Evolutionary conservation across 2,113 vertebrate species (phyloP).

Genomic region (Arothron firmamentum): DNA sequence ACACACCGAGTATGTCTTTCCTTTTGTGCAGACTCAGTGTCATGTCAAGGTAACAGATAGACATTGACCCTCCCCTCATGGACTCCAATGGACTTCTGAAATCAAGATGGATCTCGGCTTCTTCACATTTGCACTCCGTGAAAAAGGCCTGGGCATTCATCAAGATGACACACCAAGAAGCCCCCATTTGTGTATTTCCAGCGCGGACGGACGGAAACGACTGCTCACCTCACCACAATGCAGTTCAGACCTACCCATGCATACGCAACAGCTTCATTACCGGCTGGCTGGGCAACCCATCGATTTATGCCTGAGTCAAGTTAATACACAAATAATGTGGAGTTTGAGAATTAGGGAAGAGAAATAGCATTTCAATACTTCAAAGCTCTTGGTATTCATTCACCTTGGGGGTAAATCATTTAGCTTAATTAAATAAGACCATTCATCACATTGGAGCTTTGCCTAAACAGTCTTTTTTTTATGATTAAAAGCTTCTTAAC

Average conservation of each 20-base stretch:
- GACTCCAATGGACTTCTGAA: slow-evolving; percentile 66
- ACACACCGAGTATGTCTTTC: slow-evolving; percentile 28
- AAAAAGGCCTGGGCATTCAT: slow-evolving; percentile 66
- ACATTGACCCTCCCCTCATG: slow-evolving; percentile 72
- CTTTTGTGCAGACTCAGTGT: slow-evolving; percentile 66
- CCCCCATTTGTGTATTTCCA: slow-evolving; percentile 41
- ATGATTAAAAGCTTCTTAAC: slow-evolving; percentile 59
- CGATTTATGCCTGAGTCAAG: slow-evolving; percentile 31
- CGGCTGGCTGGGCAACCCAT: slow-evolving; percentile 35
- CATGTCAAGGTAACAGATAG: slow-evolving; percentile 87
- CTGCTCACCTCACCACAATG: slow-evolving; percentile 21
- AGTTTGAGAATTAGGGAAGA: slow-evolving; percentile 39
- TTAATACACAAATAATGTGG: slow-evolving; percentile 42
- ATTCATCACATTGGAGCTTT: slow-evolving; percentile 47
- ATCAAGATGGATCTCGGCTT: slow-evolving; percentile 67
- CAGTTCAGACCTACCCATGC: slow-evolving; percentile 2
- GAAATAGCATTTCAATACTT: slow-evolving; percentile 30
- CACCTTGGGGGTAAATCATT: slow-evolving; percentile 53
- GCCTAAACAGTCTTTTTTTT: slow-evolving; percentile 56
- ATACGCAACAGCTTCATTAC: background rate
- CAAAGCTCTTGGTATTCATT: slow-evolving; percentile 38
- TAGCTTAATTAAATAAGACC: slow-evolving; percentile 54
- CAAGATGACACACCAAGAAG: slow-evolving; percentile 60
- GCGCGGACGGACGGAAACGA: slow-evolving; percentile 11
- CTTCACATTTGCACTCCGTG: slow-evolving; percentile 65